These are phyloP conservation scores for Notodonta dromedarius DNA, from an alignment of 2,888 invertebrate genomes.

Conservation along the genomic window DNA sequence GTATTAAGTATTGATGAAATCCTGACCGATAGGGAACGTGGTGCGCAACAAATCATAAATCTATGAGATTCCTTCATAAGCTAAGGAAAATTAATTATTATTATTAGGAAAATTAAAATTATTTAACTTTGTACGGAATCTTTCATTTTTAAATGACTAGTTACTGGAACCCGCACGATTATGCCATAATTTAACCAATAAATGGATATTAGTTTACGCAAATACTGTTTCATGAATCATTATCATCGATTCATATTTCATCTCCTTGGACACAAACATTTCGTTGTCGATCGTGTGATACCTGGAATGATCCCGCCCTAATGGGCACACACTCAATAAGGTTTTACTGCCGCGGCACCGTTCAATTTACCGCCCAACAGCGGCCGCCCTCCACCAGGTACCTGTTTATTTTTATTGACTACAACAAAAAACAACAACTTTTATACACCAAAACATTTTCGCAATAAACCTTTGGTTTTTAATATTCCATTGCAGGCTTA, in stretches of 20 bases:
- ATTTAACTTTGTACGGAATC: too few relatives aligned
- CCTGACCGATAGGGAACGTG: too few relatives aligned
- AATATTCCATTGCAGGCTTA: slow-evolving; percentile 1
- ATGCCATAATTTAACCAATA: too few relatives aligned
- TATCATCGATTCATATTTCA: not conserved
- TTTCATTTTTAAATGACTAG: too few relatives aligned
- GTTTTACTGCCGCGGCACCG: slow-evolving; percentile 67
- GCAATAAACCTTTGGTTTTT: slow-evolving; percentile 5
- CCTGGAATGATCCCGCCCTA: slow-evolving; percentile 57
- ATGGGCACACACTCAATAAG: slow-evolving; percentile 76
- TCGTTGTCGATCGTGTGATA: slow-evolving; percentile 50
- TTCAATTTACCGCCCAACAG: slow-evolving; percentile 74
- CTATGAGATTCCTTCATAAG: too few relatives aligned
- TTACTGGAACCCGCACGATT: too few relatives aligned
- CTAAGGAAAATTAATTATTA: too few relatives aligned
- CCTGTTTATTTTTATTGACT: slow-evolving; percentile 71
- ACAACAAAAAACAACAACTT: slow-evolving; percentile 23
- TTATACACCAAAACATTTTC: slow-evolving; percentile 2
- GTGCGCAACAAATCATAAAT: too few relatives aligned
- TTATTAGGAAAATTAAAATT: too few relatives aligned
- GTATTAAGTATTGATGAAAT: not conserved
- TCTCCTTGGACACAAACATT: not conserved
- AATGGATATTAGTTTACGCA: too few relatives aligned
- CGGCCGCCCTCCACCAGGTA: slow-evolving; percentile 59
- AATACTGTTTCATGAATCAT: not conserved